phyloP scores from a whole-genome alignment of 2,113 vertebrate genomes.

The Tetraodon nigroviridis region DNA sequence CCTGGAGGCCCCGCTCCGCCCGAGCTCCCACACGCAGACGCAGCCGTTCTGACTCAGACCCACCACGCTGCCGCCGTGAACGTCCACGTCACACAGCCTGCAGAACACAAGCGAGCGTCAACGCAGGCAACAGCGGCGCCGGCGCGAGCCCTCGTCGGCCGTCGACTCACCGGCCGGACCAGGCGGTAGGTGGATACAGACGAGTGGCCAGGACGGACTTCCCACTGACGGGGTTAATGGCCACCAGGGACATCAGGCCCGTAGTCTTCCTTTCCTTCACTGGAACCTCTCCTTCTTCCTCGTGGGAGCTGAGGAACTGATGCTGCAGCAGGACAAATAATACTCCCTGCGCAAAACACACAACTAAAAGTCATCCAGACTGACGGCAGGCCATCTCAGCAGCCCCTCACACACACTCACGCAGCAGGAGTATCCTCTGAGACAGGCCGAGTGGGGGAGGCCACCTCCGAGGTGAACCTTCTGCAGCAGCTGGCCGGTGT shows the following conservation, averaged over 20 bases:
- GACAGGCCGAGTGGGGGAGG: constrained; percentile 49
- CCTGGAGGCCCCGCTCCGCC: neutral
- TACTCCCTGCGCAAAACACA: constrained; percentile 44
- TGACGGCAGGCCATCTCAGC: too few species aligned
- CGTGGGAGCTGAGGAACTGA: constrained; percentile 32
- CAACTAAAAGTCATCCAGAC: neutral
- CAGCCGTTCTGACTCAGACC: constrained; percentile 56
- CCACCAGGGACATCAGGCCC: constrained; percentile 49
- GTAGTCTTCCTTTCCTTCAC: neutral
- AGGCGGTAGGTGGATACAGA: constrained; percentile 44
- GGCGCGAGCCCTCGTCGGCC: neutral
- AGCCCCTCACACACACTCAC: constrained; percentile 32
- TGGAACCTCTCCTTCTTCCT: constrained; percentile 1
- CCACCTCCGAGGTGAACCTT: constrained; percentile 37
- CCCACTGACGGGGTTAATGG: constrained; percentile 56
- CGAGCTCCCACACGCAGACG: constrained; percentile 57
- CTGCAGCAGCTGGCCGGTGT: constrained; percentile 53
- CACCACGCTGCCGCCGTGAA: constrained; percentile 28
- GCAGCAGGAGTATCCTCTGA: constrained; percentile 53
- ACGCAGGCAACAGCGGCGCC: neutral
- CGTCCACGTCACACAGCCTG: constrained; percentile 55
- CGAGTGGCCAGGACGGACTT: constrained; percentile 27
- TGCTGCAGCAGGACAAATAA: constrained; percentile 66
- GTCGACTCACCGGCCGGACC: constrained; percentile 59
- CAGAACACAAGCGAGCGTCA: neutral